Evolutionary conservation across 92 coral and sea anemone genomes (phyloP), one percentile per base, ranked within the genome.

Genomic region (Micromussa lordhowensis): DNA sequence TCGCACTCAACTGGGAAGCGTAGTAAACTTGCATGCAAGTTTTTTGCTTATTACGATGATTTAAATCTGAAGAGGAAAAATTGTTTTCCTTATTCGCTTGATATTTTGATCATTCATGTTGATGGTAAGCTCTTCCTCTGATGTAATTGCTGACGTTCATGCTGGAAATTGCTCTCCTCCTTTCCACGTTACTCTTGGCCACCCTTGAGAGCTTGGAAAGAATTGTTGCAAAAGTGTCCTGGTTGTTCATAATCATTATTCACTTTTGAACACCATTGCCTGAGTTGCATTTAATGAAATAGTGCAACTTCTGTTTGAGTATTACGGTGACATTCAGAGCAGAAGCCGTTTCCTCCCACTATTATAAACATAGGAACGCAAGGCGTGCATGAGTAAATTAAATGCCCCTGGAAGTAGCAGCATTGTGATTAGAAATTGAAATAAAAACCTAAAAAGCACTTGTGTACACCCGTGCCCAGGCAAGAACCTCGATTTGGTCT

Each of bases 211-310:
- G 53, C 53, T 48, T 48, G 5, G 53, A 48, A 48, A 48, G 53
- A 48, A 48, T 48, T 4, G 10, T 48, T 4, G 53, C 53, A 48
- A 48, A 4, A 48, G 10, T 10, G 10, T 48, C 10, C 10, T 48
- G 53, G 53, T 48, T 48, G 10, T 48, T 48, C 29, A 24, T 6
- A 29, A 21, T 24, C 7, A 24, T 66, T 66, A 22, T 66, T 66
- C 72, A 66, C 72, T 66, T 8, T 66, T 66, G 72, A 66, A 66
- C 34, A 66, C 72, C 34, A 66, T n/a, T 66, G 72, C 72, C 72
- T 66, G 72, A 22, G 72, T 66, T 66, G 34, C 32, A 66, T 3
- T 66, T n/a, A 66, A 66, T 66, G 72, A 66, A 66, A 66, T 66
- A 31, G 72, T 66, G 30, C 12, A n/a, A 66, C 72, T 22, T 22